A percentile compares a stretch with the other conserved stretches of the same genome.
Evolutionary conservation across 2,113 vertebrate genomes (phyloP).

Genomic region (Ciconia boyciana): DNA sequence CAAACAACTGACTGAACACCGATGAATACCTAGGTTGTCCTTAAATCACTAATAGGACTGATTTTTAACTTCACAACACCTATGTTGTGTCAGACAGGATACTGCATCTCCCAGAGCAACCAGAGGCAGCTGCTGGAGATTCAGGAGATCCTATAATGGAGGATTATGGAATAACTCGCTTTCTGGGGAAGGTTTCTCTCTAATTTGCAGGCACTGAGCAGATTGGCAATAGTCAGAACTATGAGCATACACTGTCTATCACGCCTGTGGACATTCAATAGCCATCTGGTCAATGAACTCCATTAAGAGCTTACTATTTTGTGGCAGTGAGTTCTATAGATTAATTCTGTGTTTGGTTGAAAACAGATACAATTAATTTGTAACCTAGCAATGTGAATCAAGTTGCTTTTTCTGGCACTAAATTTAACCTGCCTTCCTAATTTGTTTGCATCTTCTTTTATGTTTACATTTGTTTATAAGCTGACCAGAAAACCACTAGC

Average conservation of each 20-base stretch:
- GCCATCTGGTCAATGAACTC: neutral
- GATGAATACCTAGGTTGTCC: neutral
- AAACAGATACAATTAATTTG: neutral
- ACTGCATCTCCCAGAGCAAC: neutral
- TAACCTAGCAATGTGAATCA: neutral
- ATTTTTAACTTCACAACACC: neutral
- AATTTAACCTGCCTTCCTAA: neutral
- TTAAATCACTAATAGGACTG: neutral
- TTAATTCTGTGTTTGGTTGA: neutral
- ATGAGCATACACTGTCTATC: neutral
- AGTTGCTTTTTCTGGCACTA: neutral
- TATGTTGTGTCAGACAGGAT: neutral
- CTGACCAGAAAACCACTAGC: neutral
- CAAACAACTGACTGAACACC: neutral
- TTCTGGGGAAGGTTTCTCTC: neutral
- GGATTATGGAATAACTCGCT: neutral
- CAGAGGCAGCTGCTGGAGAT: neutral
- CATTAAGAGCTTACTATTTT: neutral
- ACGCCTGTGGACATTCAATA: neutral
- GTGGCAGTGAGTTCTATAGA: neutral
- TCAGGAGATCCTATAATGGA: neutral
- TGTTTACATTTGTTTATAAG: neutral
- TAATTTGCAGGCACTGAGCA: neutral
- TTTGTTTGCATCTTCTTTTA: neutral
- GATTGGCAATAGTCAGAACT: neutral